A percentile compares a stretch with the other conserved stretches of the same genome.
These are phyloP conservation scores for Magallana nippona DNA, from an alignment of 2,888 invertebrate species.

Conservation along the genomic window DNA sequence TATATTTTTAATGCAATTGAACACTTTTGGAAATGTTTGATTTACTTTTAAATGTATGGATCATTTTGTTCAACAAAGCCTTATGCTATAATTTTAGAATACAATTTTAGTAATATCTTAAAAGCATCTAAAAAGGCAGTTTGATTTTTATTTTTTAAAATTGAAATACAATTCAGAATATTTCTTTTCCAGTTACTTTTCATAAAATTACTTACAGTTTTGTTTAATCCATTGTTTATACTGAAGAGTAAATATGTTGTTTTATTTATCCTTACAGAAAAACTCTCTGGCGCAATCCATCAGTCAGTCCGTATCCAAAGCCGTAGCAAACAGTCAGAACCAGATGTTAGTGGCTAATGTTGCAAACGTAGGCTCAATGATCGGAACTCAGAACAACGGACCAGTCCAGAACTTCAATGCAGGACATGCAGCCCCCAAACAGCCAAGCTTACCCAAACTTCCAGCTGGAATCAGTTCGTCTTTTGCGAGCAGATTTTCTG, in stretches of 20 bases:
- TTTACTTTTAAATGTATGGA: too few species aligned
- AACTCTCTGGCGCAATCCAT: slow-evolving; percentile 11
- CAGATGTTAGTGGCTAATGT: slow-evolving; percentile 32
- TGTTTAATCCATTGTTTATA: too few species aligned
- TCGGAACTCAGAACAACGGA: slow-evolving; percentile 39
- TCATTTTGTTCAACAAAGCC: too few species aligned
- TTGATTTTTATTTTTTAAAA: too few species aligned
- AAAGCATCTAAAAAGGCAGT: too few species aligned
- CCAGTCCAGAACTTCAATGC: slow-evolving; percentile 26
- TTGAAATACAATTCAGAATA: too few species aligned
- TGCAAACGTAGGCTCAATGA: slow-evolving; percentile 38
- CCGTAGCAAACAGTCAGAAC: slow-evolving; percentile 6
- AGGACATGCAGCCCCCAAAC: background rate
- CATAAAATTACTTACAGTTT: too few species aligned
- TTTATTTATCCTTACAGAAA: background rate
- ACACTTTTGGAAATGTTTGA: too few species aligned
- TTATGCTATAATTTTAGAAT: too few species aligned
- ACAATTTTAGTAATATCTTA: too few species aligned
- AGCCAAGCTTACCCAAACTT: background rate
- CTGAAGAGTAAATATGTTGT: background rate
- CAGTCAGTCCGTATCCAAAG: slow-evolving; percentile 13
- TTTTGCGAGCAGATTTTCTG: slow-evolving; percentile 1
- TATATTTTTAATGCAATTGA: too few species aligned
- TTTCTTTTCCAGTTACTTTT: too few species aligned
- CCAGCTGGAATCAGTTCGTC: slow-evolving; percentile 20